Conservation (phyloP, 2,888 invertebrate genomes). For the Scaeva pyrastri region DNA sequence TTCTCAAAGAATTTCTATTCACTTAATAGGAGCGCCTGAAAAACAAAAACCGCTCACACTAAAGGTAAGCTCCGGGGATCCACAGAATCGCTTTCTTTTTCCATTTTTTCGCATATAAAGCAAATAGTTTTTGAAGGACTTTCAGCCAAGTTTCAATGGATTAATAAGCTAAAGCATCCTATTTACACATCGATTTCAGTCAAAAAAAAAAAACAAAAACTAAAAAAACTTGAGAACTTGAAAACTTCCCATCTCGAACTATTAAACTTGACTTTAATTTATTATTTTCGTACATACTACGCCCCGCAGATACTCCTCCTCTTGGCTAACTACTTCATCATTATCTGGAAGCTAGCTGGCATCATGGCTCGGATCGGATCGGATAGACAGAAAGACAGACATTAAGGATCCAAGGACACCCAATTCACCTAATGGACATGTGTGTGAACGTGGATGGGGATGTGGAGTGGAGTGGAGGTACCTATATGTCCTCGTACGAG, state of each 20-base stretch:
- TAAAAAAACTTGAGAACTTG: neutral
- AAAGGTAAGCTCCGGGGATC: conserved; percentile 9
- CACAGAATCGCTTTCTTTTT: conserved; percentile 4
- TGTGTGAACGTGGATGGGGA: too few species aligned
- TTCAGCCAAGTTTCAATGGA: neutral
- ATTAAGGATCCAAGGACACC: conserved; percentile 28
- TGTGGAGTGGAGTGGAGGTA: too few species aligned
- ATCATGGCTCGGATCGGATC: conserved; percentile 12
- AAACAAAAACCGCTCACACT: neutral
- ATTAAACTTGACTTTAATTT: conserved; percentile 14
- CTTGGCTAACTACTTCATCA: conserved; percentile 31
- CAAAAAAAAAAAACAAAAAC: neutral
- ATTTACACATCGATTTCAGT: conserved; percentile 10
- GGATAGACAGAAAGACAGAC: conserved; percentile 13
- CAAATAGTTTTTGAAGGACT: conserved; percentile 4
- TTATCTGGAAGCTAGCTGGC: conserved; percentile 25
- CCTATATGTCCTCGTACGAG: neutral
- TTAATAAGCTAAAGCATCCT: neutral
- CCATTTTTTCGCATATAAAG: neutral
- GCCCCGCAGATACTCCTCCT: conserved; percentile 18
- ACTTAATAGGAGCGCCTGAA: neutral
- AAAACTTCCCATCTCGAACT: conserved; percentile 13
- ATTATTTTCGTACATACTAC: neutral
- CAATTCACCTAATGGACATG: conserved; percentile 49
- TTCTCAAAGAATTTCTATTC: conserved; percentile 6